A percentile compares a stretch with the other conserved stretches of the same genome.
These are phyloP conservation scores for Bergia sp. DNA, from an alignment of 92 coral and sea anemone species.

Conservation along the genomic window DNA sequence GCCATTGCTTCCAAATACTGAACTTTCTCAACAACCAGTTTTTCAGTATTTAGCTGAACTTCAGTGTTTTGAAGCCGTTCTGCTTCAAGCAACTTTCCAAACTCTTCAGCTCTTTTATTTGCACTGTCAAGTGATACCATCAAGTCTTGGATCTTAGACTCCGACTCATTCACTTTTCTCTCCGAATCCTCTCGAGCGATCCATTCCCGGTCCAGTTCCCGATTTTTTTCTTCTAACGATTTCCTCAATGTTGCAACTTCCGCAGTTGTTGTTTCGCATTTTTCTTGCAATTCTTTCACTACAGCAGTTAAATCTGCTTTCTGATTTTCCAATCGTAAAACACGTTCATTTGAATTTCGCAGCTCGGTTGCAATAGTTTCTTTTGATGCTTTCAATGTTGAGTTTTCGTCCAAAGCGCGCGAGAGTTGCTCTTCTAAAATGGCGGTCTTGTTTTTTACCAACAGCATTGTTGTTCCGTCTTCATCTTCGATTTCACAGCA, in stretches of 20 bases:
- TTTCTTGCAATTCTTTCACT: constrained; percentile 46
- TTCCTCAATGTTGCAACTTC: constrained; percentile 61
- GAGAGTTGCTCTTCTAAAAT: constrained; percentile 90
- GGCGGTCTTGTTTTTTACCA: constrained; percentile 90
- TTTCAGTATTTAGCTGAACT: constrained; percentile 72
- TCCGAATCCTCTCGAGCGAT: constrained; percentile 66
- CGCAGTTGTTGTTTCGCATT: constrained; percentile 30
- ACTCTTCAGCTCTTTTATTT: constrained; percentile 67
- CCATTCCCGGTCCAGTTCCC: constrained; percentile 58
- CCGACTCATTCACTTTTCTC: constrained; percentile 47
- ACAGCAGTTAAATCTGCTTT: constrained; percentile 66
- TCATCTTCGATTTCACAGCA: constrained; percentile 95
- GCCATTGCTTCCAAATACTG: constrained; percentile 74
- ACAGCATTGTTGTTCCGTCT: constrained; percentile 76
- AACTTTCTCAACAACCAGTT: constrained; percentile 70
- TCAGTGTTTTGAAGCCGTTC: constrained; percentile 70
- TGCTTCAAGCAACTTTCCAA: constrained; percentile 64
- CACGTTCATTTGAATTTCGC: constrained; percentile 59
- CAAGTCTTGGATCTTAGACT: constrained; percentile 49
- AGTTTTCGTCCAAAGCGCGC: constrained; percentile 84
- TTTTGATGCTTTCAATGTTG: constrained; percentile 79
- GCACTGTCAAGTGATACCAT: constrained; percentile 61
- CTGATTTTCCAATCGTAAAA: constrained; percentile 67
- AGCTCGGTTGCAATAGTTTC: constrained; percentile 69
- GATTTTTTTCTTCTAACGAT: constrained; percentile 55